phyloP scores from a whole-genome alignment of 2,113 vertebrate genomes.

The Triplophysa dalaica region DNA sequence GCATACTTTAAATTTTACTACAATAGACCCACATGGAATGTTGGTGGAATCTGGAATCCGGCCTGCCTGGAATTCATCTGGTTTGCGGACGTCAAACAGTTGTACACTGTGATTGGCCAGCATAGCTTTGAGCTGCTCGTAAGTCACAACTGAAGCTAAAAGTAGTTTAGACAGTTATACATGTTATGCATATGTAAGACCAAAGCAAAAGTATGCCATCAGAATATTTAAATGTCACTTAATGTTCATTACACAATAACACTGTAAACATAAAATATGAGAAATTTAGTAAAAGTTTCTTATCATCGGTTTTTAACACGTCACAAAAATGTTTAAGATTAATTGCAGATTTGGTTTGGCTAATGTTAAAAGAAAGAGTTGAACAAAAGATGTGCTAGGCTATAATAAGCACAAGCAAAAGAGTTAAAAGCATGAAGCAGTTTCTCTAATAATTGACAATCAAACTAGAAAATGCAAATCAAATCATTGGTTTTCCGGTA shows the following conservation, averaged over 20 bases:
- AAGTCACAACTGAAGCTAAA: slow-evolving; percentile 65
- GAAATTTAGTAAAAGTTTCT: background rate
- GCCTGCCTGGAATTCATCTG: slow-evolving; percentile 71
- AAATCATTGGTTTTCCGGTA: background rate
- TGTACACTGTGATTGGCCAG: slow-evolving; percentile 59
- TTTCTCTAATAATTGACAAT: background rate
- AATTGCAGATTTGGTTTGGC: background rate
- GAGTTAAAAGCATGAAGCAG: background rate
- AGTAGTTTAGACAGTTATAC: background rate
- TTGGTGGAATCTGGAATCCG: slow-evolving; percentile 67
- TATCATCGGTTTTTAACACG: background rate
- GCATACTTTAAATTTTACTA: background rate
- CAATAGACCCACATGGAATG: slow-evolving; percentile 66
- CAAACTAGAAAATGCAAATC: background rate
- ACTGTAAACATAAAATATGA: background rate
- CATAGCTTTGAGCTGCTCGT: slow-evolving; percentile 70
- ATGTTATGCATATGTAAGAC: background rate
- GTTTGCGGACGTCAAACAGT: slow-evolving; percentile 73
- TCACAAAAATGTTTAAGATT: background rate
- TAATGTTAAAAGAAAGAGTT: background rate
- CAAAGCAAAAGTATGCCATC: background rate
- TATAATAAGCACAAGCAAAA: background rate
- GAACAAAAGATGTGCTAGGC: background rate
- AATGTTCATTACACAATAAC: background rate
- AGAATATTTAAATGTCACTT: background rate